These are phyloP conservation scores for Eulithis testata DNA, from an alignment of 2,888 invertebrate species.

Conservation along the genomic window DNA sequence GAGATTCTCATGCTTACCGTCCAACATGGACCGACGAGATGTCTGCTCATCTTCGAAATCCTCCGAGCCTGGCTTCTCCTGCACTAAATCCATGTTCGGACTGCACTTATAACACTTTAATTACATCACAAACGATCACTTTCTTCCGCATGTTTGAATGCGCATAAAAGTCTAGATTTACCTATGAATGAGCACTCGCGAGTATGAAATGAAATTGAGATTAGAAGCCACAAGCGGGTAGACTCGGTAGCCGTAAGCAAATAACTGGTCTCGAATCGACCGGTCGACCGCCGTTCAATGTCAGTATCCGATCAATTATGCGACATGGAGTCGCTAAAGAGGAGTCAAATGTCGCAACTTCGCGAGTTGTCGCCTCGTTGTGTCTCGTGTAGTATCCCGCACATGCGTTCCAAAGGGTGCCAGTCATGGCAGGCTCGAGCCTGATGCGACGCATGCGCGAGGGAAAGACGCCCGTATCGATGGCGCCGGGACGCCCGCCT, in stretches of 20 bases:
- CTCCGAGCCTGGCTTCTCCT: slow-evolving; percentile 63
- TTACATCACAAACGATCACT: slow-evolving; percentile 58
- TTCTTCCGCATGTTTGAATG: slow-evolving; percentile 55
- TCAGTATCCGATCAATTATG: slow-evolving; percentile 83
- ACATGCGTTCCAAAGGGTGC: slow-evolving; percentile 63
- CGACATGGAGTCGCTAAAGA: slow-evolving; percentile 69
- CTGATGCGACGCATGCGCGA: slow-evolving; percentile 65
- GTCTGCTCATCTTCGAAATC: slow-evolving; percentile 72
- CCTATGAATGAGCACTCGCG: slow-evolving; percentile 49
- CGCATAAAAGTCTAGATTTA: slow-evolving; percentile 53
- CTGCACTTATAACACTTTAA: slow-evolving; percentile 51
- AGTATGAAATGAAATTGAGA: background rate
- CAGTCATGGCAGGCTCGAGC: background rate
- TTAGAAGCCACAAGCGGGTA: slow-evolving; percentile 46
- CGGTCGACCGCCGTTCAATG: slow-evolving; percentile 76
- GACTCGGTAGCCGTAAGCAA: slow-evolving; percentile 69
- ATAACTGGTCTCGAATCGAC: slow-evolving; percentile 74
- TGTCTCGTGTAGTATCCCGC: slow-evolving; percentile 47
- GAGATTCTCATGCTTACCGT: slow-evolving; percentile 63
- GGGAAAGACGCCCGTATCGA: slow-evolving; percentile 57
- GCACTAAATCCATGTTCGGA: slow-evolving; percentile 70
- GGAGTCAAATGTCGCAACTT: slow-evolving; percentile 71
- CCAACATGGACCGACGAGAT: slow-evolving; percentile 78
- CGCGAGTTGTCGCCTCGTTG: slow-evolving; percentile 51
- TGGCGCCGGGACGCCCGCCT: slow-evolving; percentile 61